Evolutionary conservation across 2,888 invertebrate species (phyloP).

Genomic region (Pelosia muscerda): DNA sequence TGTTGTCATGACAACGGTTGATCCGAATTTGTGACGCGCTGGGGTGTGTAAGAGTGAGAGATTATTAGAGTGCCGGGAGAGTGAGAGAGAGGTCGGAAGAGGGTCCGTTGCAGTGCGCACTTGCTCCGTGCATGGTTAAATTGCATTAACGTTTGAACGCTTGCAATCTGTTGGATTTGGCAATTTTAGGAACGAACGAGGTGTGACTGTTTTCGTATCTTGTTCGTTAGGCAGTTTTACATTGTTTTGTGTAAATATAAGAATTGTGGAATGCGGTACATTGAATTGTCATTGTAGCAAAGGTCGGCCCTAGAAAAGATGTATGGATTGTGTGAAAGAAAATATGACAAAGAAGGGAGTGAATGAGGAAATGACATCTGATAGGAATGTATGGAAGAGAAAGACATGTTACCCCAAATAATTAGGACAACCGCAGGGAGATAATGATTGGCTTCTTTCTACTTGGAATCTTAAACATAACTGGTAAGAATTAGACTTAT

Average conservation of each 20-base stretch:
- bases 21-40: constrained; percentile 67
- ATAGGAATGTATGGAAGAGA: too few relatives aligned
- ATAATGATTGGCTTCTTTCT: too few relatives aligned
- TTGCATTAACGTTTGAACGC: constrained; percentile 70
- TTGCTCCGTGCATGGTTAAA: constrained; percentile 73
- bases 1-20: constrained; percentile 78
- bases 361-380: too few relatives aligned
- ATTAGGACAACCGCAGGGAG: too few relatives aligned
- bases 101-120: constrained; percentile 75
- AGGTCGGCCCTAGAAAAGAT: too few relatives aligned
- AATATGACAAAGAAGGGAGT: too few relatives aligned
- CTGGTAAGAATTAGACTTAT: too few relatives aligned
- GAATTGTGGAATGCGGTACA: not conserved
- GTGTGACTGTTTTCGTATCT: not conserved
- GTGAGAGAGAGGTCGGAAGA: constrained; percentile 55
- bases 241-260: not conserved
- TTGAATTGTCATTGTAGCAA: too few relatives aligned
- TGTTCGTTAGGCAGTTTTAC: too few relatives aligned
- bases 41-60: constrained; percentile 65
- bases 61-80: constrained; percentile 33
- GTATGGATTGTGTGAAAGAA: too few relatives aligned
- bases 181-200: constrained; percentile 21
- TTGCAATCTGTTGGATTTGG: constrained; percentile 41
- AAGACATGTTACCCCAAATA: too few relatives aligned
- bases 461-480: too few relatives aligned